A percentile compares a stretch with the other conserved stretches of the same genome.
phyloP scores from a whole-genome alignment of 37 sponge, comb jelly and placozoan genomes.

The Tethya wilhelma region DNA sequence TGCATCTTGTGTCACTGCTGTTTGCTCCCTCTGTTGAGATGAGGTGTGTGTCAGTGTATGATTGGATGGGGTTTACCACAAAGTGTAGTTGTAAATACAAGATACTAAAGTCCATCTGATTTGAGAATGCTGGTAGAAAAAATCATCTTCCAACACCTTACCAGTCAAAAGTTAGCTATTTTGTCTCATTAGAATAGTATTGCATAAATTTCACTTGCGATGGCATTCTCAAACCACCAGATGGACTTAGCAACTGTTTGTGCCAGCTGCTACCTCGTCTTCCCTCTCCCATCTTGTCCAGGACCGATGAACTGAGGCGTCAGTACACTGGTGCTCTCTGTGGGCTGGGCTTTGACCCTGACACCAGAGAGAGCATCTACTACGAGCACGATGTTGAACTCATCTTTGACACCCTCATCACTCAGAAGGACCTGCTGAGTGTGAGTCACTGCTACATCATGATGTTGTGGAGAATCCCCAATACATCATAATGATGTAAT shows the following conservation, averaged over 20 bases:
- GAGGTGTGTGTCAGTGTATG: slow-evolving; percentile 41
- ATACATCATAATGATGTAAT: neutral
- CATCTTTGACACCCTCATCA: slow-evolving; percentile 79
- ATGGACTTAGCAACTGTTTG: neutral
- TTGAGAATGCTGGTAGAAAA: too few species aligned
- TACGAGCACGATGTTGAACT: slow-evolving; percentile 88
- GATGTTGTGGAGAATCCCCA: neutral
- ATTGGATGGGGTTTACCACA: too few species aligned
- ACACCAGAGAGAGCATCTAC: slow-evolving; percentile 65
- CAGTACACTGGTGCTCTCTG: slow-evolving; percentile 85
- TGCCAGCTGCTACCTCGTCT: neutral
- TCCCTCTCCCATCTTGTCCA: neutral
- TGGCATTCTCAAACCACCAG: too few species aligned
- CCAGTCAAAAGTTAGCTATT: too few species aligned
- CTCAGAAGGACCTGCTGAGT: slow-evolving; percentile 69
- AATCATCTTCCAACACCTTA: too few species aligned
- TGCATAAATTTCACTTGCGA: too few species aligned
- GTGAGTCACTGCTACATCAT: too few species aligned
- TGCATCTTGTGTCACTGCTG: slow-evolving; percentile 70
- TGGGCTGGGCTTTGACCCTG: slow-evolving; percentile 89
- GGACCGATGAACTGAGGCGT: slow-evolving; percentile 71
- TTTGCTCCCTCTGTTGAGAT: slow-evolving; percentile 89
- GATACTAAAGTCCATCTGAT: too few species aligned
- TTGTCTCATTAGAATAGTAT: neutral
- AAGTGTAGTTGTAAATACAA: too few species aligned